Evolutionary conservation across 2,888 invertebrate genomes (phyloP).

Genomic region (Neelides folsomi): DNA sequence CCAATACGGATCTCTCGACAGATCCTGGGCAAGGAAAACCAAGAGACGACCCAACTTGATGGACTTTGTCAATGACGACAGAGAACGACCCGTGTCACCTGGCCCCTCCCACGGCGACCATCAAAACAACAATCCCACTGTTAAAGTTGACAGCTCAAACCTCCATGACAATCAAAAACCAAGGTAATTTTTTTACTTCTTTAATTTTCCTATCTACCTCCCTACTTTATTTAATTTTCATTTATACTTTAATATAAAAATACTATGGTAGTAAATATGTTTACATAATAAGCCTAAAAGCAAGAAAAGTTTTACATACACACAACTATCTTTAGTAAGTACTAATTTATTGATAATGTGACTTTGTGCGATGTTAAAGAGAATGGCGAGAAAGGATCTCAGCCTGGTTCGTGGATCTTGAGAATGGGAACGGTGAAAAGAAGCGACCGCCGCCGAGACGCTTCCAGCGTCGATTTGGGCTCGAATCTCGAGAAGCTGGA

Average conservation of each 20-base stretch:
- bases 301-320: too few relatives aligned
- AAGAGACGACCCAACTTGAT: conserved; percentile 65
- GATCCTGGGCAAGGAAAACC: conserved; percentile 73
- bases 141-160: conserved; percentile 21
- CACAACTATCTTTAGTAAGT: too few relatives aligned
- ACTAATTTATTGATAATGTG: too few relatives aligned
- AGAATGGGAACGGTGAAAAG: conserved; percentile 53
- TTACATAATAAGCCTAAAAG: too few relatives aligned
- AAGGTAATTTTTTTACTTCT: neutral
- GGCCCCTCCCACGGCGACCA: conserved; percentile 19
- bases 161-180: too few relatives aligned
- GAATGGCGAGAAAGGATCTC: conserved; percentile 84
- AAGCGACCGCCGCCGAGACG: conserved; percentile 42
- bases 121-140: conserved; percentile 20
- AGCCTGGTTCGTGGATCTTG: conserved; percentile 78
- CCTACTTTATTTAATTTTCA: too few relatives aligned
- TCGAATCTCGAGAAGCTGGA: conserved; percentile 47
- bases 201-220: neutral
- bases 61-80: conserved; percentile 52
- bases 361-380: conserved; percentile 42
- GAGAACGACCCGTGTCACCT: conserved; percentile 58
- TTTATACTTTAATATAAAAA: too few relatives aligned
- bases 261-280: too few relatives aligned
- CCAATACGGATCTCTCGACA: conserved; percentile 48
- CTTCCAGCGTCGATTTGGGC: conserved; percentile 28